Base-by-base conservation (phyloP, 2,113 vertebrate species). In the Trematomus loennbergii region DNA sequence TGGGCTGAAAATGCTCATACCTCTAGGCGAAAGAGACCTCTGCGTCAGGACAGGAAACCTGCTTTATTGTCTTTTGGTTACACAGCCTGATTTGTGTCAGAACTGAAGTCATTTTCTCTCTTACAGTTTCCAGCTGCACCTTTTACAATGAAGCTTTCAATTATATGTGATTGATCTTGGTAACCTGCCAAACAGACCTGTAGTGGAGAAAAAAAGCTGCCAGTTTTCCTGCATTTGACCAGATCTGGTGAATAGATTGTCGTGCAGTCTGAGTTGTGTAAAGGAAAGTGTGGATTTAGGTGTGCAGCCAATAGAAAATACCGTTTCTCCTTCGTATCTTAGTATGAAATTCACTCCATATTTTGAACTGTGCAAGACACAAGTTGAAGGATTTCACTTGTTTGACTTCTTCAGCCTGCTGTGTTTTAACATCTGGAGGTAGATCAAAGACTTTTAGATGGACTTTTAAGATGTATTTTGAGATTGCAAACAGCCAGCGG, bases 121-220 rank as follows among this genome's bases (percentile, higher is more conserved):
- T 68, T 3, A 18, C 64, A 58, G 22, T 83, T 74, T 45, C 48
- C 13, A 36, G 61, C 55, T 50, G 29, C 22, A n/a, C 7, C 36
- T 16, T 48, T 72, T 12, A 62, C 66, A 62, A 13, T 20, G 16
- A 22, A 61, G 40, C 46, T 58, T 81, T 29, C 77, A 85, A 79
- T 81, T 17, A 48, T 29, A 74, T 73, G 45, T 75, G 54, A 89
- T 89, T 86, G 86, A 81, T 84, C 48, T 85, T 81, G 64, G 77
- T 85, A 46, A 59, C 67, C 69, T 57, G 74, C 89, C 84, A 88
- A 72, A 74, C 48, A 80, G 78, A 46, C 29, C 29, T 74, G 68
- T 48, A 74, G 65, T 9, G 2, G 49, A 54, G 75, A 70, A 63
- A 62, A 62, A 29, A 29, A 29, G 29, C 70, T 58, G 60, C 22